Conservation (phyloP, 2,888 invertebrate species). For the Electrophaes corylata region DNA sequence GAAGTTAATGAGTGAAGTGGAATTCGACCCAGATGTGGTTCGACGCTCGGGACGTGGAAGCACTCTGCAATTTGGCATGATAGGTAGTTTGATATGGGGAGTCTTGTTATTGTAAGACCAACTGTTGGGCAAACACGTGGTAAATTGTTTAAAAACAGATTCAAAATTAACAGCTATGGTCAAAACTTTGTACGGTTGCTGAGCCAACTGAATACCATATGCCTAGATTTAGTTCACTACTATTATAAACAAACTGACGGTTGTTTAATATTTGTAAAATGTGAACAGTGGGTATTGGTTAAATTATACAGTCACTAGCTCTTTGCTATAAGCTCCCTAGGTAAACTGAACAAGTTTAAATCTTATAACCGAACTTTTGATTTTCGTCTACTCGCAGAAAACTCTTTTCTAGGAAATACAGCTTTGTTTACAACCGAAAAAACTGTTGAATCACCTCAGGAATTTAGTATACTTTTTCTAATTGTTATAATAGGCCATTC, state of each 20-base stretch:
- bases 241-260: not conserved
- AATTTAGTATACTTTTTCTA: conserved; percentile 37
- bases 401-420: conserved; percentile 11
- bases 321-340: too few relatives aligned
- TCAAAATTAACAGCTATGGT: not conserved
- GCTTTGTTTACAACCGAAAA: conserved; percentile 10
- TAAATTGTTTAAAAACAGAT: not conserved
- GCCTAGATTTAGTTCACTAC: not conserved
- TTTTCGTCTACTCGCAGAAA: not conserved
- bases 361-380: not conserved
- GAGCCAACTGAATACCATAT: not conserved
- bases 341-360: not conserved
- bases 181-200: not conserved
- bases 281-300: too few relatives aligned
- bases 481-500: conserved; percentile 40
- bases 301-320: too few relatives aligned
- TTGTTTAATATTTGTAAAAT: too few relatives aligned
- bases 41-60: conserved; percentile 47
- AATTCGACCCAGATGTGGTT: conserved; percentile 66
- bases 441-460: conserved; percentile 22
- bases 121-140: not conserved
- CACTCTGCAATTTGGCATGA: conserved; percentile 29
- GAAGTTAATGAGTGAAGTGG: conserved; percentile 62
- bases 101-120: not conserved
- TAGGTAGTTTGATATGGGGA: not conserved